Base-by-base conservation (phyloP, 2,888 invertebrate genomes). In the Athalia rosae region DNA sequence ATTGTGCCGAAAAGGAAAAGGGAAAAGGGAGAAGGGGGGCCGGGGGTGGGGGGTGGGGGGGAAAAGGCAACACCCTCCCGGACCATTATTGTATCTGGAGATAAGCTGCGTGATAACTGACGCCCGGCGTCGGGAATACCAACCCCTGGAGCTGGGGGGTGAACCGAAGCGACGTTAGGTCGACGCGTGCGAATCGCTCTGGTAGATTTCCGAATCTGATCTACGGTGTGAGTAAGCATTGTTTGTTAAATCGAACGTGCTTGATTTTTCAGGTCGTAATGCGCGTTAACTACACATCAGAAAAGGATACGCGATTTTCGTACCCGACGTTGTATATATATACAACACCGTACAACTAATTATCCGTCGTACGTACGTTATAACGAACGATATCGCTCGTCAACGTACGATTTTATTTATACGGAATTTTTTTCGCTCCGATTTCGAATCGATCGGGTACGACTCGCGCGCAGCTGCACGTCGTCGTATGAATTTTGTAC, bases 21-120 rank as follows among this genome's bases (percentile, higher is more conserved):
- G 41, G 45, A 58, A 43, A 58, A 45, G 58, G 71, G 71, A 67
- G 47, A 28, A 61, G 67, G 48, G 47, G 13, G 58, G 58, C 45
- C 41, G 53, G 13, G 45, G 45, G 15, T n/a, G 47, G 48, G 45
- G 64, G 45, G 50, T 41, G 53, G 13, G 45, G 45, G 15, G 47
- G 28, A 74, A 61, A 15, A 9, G 8, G 9, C 28, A 62, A 82
- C 81, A 83, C 83, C 85, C 86, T 85, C 86, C 84, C 84, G 82
- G 79, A 79, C 83, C 83, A 84, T 86, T 87, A 87, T 87, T 85
- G 84, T 85, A 86, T 85, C 84, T 82, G 83, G 81, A 82, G 85
- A 88, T 87, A 88, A 87, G 86, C 87, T 85, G 82, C 79, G 67
- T 79, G 81, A 81, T 83, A 82, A 82, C 77, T 76, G 79, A 78